A percentile compares a stretch with the other conserved stretches of the same genome.
These are phyloP conservation scores for Sclerurus mexicanus DNA, from an alignment of 2,113 vertebrate genomes.

Conservation along the genomic window DNA sequence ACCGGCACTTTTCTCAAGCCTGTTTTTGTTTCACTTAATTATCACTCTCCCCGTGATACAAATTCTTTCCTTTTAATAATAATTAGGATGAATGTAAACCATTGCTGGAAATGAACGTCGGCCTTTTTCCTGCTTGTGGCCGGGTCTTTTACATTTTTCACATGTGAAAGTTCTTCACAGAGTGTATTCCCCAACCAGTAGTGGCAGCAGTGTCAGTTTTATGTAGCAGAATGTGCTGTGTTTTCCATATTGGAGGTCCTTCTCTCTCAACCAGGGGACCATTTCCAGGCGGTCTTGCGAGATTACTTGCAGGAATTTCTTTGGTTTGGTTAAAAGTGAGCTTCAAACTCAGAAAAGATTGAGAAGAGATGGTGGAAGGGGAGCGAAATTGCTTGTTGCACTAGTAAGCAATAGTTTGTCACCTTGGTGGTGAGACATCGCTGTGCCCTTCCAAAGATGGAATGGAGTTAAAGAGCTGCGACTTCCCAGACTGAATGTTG, in stretches of 20 bases:
- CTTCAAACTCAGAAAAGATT: fast-evolving
- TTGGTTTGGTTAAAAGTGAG: background rate
- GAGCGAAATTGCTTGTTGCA: fast-evolving
- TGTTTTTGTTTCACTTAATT: fast-evolving
- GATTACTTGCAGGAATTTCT: fast-evolving
- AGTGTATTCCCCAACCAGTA: fast-evolving
- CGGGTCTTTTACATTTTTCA: fast-evolving
- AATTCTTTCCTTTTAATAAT: background rate
- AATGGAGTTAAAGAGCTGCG: background rate
- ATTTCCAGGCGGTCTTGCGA: fast-evolving
- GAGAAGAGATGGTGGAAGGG: background rate
- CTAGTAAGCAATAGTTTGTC: background rate
- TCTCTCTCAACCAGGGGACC: fast-evolving
- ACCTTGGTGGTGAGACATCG: fast-evolving
- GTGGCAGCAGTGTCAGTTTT: fast-evolving
- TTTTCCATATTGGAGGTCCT: background rate
- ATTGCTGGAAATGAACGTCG: fast-evolving
- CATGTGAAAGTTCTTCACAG: fast-evolving
- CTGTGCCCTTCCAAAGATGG: background rate
- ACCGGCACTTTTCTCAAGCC: fast-evolving
- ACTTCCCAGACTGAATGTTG: background rate
- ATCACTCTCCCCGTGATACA: fast-evolving
- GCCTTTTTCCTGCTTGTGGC: fast-evolving
- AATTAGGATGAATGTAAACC: background rate
- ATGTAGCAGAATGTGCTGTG: background rate